Base-by-base conservation (phyloP, 2,797 vertebrate genomes). In the Psittacula echo region DNA sequence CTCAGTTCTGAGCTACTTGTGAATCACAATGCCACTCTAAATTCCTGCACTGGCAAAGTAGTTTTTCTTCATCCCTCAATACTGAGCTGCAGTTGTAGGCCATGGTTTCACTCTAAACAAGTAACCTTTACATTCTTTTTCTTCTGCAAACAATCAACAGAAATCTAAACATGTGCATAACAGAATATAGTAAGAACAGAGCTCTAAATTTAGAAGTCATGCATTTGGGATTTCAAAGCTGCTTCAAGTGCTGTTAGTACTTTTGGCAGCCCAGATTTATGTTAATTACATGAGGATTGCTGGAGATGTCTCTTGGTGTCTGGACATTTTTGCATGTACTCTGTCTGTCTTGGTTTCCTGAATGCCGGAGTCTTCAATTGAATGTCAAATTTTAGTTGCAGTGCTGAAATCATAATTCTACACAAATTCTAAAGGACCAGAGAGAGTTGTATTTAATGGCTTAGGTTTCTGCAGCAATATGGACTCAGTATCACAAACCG, bases 211-310 rank as follows among this genome's bases (percentile, higher is more conserved):
- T 97, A 96, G 95, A 94, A 96, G 83, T 78, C n/a, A 5, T 93
- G 79, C 96, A 85, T 89, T 97, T 92, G 94, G 93, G 95, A 96
- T 96, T 97, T 97, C 95, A 97, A 97, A 97, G 94, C 94, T 96
- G 90, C 84, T 92, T 95, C 94, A 85, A 96, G 81, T 89, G 81
- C 88, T 95, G 91, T 96, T 97, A 95, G 94, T 96, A 94, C 90
- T 96, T 96, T 96, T 96, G 96, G 96, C 96, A 96, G 88, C 75
- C 75, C 94, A 95, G 96, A 97, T 96, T 97, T 96, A 95, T 95
- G 94, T 92, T 94, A 97, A 95, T 96, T 96, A 95, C 88, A 95
- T 93, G 81, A 94, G 78, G 58, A 50, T 95, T 96, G 84, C 91
- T 96, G 94, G 94, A 96, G 91, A 96, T 94, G 96, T 82, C 90